Percentiles rank a stretch among this genome's conserved stretches.
Conservation (phyloP, 2,888 invertebrate genomes). For the Troides helena region DNA sequence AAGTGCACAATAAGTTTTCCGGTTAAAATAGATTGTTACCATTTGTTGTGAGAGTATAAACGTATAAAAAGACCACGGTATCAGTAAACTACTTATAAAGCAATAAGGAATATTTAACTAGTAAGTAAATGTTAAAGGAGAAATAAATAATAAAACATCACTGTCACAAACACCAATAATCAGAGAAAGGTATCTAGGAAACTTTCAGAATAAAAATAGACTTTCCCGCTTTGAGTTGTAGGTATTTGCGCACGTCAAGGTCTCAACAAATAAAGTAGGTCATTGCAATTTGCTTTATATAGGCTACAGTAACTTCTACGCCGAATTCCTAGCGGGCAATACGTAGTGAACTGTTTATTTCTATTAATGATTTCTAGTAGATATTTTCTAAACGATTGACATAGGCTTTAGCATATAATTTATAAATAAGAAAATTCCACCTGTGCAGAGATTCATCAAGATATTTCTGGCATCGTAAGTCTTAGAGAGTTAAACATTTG, state of each 20-base stretch:
- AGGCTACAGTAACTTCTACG: not conserved
- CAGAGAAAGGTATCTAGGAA: not conserved
- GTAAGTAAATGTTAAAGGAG: not conserved
- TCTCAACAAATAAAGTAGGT: conserved; percentile 28
- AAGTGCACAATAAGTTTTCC: not conserved
- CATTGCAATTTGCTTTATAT: conserved; percentile 17
- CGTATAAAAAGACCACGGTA: not conserved
- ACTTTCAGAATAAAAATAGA: conserved; percentile 7
- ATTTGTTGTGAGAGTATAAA: not conserved
- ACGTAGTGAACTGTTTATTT: not conserved
- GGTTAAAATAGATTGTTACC: not conserved
- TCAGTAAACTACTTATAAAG: not conserved
- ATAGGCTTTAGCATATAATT: not conserved
- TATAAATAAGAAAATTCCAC: not conserved
- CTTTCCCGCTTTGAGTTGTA: conserved; percentile 14
- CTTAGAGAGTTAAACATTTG: no score
- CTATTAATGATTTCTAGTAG: not conserved
- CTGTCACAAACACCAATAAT: not conserved
- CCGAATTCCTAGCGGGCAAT: not conserved
- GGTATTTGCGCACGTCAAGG: conserved; percentile 27
- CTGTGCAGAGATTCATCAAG: no score
- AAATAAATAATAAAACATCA: not conserved
- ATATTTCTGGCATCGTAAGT: no score
- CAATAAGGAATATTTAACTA: not conserved
- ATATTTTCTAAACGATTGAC: not conserved